Conservation (phyloP, 2,888 invertebrate species). For the Folsomia manolachei region DNA sequence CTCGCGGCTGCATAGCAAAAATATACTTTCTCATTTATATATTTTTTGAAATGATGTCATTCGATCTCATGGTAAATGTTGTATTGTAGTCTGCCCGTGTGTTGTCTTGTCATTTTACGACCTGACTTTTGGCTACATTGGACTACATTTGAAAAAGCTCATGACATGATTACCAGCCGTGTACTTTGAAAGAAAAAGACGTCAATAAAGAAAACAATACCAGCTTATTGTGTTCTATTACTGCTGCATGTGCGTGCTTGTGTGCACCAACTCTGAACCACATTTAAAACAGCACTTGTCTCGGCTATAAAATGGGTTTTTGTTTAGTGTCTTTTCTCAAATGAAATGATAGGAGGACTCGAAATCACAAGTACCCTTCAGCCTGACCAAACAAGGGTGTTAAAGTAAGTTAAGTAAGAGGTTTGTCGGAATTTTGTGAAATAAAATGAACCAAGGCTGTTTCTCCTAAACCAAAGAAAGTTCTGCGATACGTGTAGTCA, state of each 20-base stretch:
- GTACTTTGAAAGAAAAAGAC: too few species aligned
- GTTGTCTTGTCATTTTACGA: not conserved
- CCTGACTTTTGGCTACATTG: not conserved
- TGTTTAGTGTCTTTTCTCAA: not conserved
- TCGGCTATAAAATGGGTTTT: not conserved
- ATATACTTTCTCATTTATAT: not conserved
- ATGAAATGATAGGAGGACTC: not conserved
- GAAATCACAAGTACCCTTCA: not conserved
- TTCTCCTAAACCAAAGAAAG: too few species aligned
- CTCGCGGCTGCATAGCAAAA: not conserved
- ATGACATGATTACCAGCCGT: too few species aligned
- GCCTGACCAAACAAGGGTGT: too few species aligned
- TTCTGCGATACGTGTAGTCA: too few species aligned
- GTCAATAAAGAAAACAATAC: not conserved
- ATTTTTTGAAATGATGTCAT: not conserved
- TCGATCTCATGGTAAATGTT: not conserved
- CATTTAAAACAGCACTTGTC: not conserved
- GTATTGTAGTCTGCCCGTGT: not conserved
- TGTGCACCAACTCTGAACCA: not conserved
- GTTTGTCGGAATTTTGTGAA: not conserved
- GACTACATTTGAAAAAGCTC: not conserved
- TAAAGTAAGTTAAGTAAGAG: too few species aligned
- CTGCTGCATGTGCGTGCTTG: not conserved
- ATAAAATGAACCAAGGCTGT: not conserved
- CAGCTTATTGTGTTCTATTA: not conserved